Evolutionary conservation across 2,888 invertebrate species (phyloP).

Genomic region (Lithophane semibrunnea): DNA sequence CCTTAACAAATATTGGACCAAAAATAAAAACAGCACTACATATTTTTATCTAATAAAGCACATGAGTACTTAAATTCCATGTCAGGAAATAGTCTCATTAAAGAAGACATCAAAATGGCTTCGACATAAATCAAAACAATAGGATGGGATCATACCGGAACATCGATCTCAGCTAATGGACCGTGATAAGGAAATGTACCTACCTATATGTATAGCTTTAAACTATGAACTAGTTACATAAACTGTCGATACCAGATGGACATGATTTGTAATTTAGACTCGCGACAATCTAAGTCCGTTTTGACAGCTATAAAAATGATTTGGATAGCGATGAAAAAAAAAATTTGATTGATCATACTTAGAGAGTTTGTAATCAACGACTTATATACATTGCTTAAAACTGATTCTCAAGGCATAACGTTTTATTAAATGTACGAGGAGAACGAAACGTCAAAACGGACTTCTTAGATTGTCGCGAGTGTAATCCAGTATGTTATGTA

Average conservation of each 20-base stretch:
- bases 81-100: slow-evolving; percentile 44
- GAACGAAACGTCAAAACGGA: too few relatives aligned
- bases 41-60: slow-evolving; percentile 3
- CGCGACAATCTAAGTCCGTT: too few relatives aligned
- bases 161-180: slow-evolving; percentile 51
- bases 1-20: background rate
- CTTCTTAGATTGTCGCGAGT: too few relatives aligned
- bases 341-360: too few relatives aligned
- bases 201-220: slow-evolving; percentile 23
- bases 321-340: too few relatives aligned
- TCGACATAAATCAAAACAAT: slow-evolving; percentile 59
- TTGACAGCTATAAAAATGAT: too few relatives aligned
- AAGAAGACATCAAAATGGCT: slow-evolving; percentile 58
- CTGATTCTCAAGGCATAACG: too few relatives aligned
- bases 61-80: background rate
- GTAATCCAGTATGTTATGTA: background rate
- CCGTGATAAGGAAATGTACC: slow-evolving; percentile 51
- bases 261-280: background rate
- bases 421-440: too few relatives aligned
- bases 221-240: slow-evolving; percentile 34
- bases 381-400: too few relatives aligned
- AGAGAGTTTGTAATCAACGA: too few relatives aligned
- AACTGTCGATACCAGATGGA: slow-evolving; percentile 17
- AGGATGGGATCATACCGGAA: slow-evolving; percentile 60
- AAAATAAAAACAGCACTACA: background rate